Percentiles rank a stretch among this genome's conserved stretches.
phyloP scores from a whole-genome alignment of 2,797 vertebrate genomes.

The Astyanax mexicanus region DNA sequence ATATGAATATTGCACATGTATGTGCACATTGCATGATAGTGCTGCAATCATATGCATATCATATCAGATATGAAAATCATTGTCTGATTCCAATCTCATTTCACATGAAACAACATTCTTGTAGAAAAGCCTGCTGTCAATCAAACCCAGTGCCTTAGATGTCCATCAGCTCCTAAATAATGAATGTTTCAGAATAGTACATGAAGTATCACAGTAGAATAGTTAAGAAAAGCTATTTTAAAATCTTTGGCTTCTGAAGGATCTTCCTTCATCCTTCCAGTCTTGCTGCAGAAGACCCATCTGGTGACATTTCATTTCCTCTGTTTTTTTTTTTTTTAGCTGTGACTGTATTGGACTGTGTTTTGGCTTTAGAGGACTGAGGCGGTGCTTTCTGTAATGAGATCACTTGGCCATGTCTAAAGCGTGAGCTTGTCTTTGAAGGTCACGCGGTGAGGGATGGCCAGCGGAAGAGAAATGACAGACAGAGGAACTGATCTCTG shows the following conservation, averaged over 20 bases:
- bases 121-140: not conserved
- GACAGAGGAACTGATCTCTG: not conserved
- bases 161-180: not conserved
- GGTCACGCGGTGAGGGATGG: not conserved
- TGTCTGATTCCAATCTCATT: not conserved
- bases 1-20: too few relatives aligned
- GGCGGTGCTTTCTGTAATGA: not conserved
- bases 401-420: slow-evolving; percentile 15
- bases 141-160: not conserved
- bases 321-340: not conserved
- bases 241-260: not conserved
- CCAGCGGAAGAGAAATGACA: slow-evolving; percentile 3
- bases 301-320: slow-evolving; percentile 20
- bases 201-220: not conserved
- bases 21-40: too few relatives aligned
- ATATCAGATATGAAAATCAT: too few relatives aligned
- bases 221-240: not conserved
- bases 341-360: not conserved
- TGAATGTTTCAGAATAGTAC: not conserved
- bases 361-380: slow-evolving; percentile 4
- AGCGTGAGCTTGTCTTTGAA: slow-evolving; percentile 21
- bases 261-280: slow-evolving; percentile 2
- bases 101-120: not conserved
- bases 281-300: slow-evolving; percentile 22
- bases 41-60: too few relatives aligned